A percentile compares a stretch with the other conserved stretches of the same genome.
Evolutionary conservation across 2,113 vertebrate genomes (phyloP).

Genomic region (Cinclus cinclus): DNA sequence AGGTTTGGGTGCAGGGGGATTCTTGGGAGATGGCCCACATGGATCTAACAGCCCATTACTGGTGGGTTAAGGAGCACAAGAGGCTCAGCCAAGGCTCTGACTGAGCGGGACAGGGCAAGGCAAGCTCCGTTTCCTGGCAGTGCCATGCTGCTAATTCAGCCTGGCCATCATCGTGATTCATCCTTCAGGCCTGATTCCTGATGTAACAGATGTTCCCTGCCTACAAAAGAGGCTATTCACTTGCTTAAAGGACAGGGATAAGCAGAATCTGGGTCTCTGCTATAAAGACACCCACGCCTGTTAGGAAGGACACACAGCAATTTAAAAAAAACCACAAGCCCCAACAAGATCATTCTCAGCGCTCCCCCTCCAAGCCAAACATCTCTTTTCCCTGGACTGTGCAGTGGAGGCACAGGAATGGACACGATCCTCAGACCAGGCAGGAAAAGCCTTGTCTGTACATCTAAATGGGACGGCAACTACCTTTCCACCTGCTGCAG

Average conservation of each 20-base stretch:
- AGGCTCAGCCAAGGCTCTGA: neutral
- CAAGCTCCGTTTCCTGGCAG: neutral
- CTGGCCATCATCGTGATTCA: neutral
- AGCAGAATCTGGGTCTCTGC: neutral
- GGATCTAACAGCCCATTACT: neutral
- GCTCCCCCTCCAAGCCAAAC: neutral
- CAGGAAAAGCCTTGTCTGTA: neutral
- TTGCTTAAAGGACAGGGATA: neutral
- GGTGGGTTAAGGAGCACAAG: neutral
- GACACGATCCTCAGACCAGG: neutral
- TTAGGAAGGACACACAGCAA: neutral
- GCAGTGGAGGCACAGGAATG: neutral
- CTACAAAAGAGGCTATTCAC: neutral
- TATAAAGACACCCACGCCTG: neutral
- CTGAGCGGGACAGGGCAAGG: accelerated
- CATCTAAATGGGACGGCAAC: neutral
- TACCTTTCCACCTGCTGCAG: slow-evolving; percentile 32
- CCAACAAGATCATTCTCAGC: neutral
- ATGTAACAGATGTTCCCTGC: neutral
- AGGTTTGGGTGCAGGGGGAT: neutral
- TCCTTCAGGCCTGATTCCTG: neutral
- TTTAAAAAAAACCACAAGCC: neutral
- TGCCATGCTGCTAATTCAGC: neutral
- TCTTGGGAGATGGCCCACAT: neutral
- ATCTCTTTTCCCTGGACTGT: neutral